Evolutionary conservation across 2,888 invertebrate genomes (phyloP).

Genomic region (Dolomedes plantarius): DNA sequence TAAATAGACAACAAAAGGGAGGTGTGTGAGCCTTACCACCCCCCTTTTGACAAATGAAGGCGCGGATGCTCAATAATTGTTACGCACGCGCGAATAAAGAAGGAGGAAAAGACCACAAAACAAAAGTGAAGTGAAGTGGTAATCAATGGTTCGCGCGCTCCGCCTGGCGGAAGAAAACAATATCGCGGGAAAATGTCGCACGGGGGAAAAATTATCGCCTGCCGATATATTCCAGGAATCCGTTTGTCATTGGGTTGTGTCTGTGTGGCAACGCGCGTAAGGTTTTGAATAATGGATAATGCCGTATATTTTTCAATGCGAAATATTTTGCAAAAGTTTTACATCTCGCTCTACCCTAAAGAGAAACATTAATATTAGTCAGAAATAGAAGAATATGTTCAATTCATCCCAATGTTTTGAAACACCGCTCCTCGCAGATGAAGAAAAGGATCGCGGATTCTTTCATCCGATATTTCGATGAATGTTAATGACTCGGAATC

Average conservation of each 20-base stretch:
- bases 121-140: slow-evolving; percentile 60
- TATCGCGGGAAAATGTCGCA: slow-evolving; percentile 32
- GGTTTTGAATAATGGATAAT: slow-evolving; percentile 66
- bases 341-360: background rate
- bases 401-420: background rate
- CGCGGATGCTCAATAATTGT: slow-evolving; percentile 54
- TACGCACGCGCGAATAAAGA: slow-evolving; percentile 23
- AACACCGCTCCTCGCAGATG: background rate
- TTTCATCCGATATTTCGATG: slow-evolving; percentile 15
- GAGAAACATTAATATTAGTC: slow-evolving; percentile 56
- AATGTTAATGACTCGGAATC: slow-evolving; percentile 1
- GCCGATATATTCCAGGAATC: slow-evolving; percentile 45
- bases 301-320: slow-evolving; percentile 38
- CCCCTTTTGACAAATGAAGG: slow-evolving; percentile 48
- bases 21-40: slow-evolving; percentile 2
- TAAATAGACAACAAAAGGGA: slow-evolving; percentile 14
- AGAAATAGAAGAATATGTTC: slow-evolving; percentile 6
- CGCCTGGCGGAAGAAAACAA: slow-evolving; percentile 43
- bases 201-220: slow-evolving; percentile 57
- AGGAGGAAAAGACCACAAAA: slow-evolving; percentile 44
- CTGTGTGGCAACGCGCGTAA: slow-evolving; percentile 24
- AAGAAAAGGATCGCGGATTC: background rate
- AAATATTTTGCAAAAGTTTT: slow-evolving; percentile 35
- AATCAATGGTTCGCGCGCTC: slow-evolving; percentile 54
- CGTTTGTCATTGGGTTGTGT: slow-evolving; percentile 62